Conservation (phyloP, 2,888 invertebrate species). For the Aradus depressus region DNA sequence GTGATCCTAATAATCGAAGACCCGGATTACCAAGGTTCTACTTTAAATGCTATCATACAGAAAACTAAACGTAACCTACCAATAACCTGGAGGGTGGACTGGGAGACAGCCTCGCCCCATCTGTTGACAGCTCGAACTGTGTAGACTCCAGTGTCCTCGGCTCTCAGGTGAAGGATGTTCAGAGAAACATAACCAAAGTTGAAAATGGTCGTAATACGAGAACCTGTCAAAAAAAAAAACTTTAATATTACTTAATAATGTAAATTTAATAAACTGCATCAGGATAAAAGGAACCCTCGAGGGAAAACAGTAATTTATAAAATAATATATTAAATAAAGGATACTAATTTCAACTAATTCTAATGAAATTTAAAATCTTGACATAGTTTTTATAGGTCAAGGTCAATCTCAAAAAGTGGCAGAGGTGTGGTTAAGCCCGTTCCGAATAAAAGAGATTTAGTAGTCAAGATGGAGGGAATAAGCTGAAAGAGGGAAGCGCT, state of each 20-base stretch:
- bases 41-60: too few species aligned
- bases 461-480: too few species aligned
- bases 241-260: neutral
- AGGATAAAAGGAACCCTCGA: neutral
- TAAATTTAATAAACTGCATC: neutral
- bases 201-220: slow-evolving; percentile 92
- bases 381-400: too few species aligned
- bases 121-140: slow-evolving; percentile 84
- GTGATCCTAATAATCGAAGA: too few species aligned
- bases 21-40: too few species aligned
- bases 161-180: slow-evolving; percentile 95
- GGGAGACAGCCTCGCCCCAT: slow-evolving; percentile 80
- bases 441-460: too few species aligned
- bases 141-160: slow-evolving; percentile 94
- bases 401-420: too few species aligned
- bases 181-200: slow-evolving; percentile 99
- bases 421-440: too few species aligned
- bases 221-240: slow-evolving; percentile 39
- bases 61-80: slow-evolving; percentile 39
- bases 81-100: slow-evolving; percentile 62
- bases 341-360: too few species aligned
- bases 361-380: too few species aligned
- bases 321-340: too few species aligned
- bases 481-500: too few species aligned
- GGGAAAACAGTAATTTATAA: neutral